Conservation (phyloP, 2,113 vertebrate genomes). For the Trogon melanurus region DNA sequence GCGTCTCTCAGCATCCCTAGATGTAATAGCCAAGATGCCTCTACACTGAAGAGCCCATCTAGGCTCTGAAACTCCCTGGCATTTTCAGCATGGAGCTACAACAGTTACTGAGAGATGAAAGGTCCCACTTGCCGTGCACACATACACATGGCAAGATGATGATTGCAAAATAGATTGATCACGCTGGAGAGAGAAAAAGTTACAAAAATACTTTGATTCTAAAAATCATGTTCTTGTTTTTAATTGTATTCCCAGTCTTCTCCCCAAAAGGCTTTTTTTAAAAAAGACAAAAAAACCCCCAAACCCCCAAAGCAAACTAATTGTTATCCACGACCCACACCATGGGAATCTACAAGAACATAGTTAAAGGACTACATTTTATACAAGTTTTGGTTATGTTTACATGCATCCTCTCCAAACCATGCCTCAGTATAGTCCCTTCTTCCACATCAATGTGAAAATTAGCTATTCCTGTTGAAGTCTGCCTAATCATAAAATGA, state of each 20-base stretch:
- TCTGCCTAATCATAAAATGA: background rate
- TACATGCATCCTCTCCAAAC: background rate
- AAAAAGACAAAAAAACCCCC: background rate
- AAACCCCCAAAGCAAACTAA: background rate
- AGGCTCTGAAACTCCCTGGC: background rate
- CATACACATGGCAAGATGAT: background rate
- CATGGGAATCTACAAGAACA: background rate
- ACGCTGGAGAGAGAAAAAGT: background rate
- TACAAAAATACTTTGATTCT: background rate
- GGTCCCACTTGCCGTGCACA: background rate
- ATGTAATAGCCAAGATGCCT: background rate
- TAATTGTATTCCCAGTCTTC: background rate
- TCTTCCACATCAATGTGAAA: background rate
- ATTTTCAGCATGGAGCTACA: background rate
- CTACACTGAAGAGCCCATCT: background rate
- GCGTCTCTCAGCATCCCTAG: background rate
- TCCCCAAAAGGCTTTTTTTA: background rate
- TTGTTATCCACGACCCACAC: background rate
- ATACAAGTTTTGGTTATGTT: background rate
- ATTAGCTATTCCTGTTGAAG: background rate
- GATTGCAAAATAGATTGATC: background rate
- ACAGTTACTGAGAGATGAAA: background rate
- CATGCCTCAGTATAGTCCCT: background rate
- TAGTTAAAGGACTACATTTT: background rate
- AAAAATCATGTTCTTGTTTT: background rate